Evolutionary conservation across 2,797 vertebrate genomes (phyloP).

Genomic region (Menidia menidia): DNA sequence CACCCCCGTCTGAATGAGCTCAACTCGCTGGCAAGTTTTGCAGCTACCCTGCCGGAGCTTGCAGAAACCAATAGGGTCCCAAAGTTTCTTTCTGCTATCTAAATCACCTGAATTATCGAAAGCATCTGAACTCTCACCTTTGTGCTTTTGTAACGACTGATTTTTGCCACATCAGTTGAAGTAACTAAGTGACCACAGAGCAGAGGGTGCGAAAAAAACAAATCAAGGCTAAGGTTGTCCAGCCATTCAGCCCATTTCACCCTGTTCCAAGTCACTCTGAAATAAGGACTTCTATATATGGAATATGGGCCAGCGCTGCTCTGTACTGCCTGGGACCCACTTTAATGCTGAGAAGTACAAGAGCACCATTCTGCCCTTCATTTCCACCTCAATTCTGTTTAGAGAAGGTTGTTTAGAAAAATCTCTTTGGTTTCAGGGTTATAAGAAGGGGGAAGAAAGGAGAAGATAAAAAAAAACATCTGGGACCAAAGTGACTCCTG

Average conservation of each 20-base stretch:
- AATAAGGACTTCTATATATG: conserved; percentile 82
- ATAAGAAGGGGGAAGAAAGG: background rate
- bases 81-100: background rate
- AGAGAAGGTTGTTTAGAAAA: background rate
- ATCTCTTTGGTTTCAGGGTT: background rate
- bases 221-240: conserved; percentile 64
- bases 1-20: conserved; percentile 18
- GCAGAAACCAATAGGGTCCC: background rate
- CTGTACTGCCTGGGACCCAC: conserved; percentile 79
- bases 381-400: conserved; percentile 45
- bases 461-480: background rate
- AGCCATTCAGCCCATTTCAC: conserved; percentile 79
- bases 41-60: background rate
- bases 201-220: conserved; percentile 22
- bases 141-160: background rate
- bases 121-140: background rate
- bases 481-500: background rate
- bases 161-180: background rate
- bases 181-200: conserved; percentile 10
- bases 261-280: conserved; percentile 67
- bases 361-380: conserved; percentile 66
- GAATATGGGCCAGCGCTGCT: conserved; percentile 80
- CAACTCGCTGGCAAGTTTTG: background rate
- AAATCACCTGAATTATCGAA: background rate
- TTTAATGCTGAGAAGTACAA: conserved; percentile 70